phyloP scores from a whole-genome alignment of 64 coral and sea anemone genomes.

The Montipora sp. region DNA sequence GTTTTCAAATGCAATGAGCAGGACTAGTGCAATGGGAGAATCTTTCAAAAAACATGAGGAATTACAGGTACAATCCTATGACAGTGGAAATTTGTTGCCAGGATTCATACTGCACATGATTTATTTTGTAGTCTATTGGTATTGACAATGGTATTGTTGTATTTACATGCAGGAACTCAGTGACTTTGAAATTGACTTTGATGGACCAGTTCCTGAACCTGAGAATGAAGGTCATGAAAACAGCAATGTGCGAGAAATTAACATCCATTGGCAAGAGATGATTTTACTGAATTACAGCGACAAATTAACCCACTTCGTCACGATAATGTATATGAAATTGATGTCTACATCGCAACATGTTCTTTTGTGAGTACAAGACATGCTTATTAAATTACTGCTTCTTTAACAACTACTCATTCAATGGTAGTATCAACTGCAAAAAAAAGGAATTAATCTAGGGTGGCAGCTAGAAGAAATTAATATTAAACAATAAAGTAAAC shows the following conservation, averaged over 20 bases:
- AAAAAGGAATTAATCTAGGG: no score
- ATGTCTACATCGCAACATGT: conserved; percentile 14
- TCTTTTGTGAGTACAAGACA: background rate
- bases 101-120: background rate
- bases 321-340: conserved; percentile 8
- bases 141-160: background rate
- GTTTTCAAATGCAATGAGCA: no score
- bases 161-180: conserved; percentile 1
- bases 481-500: no score
- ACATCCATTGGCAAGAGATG: background rate
- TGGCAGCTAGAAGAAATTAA: no score
- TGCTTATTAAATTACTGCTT: conserved; percentile 1
- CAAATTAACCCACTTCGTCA: conserved; percentile 18
- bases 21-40: no score
- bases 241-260: background rate
- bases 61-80: no score
- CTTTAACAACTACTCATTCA: no score
- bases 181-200: conserved; percentile 29
- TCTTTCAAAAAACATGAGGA: background rate
- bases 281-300: conserved; percentile 25
- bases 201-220: conserved; percentile 7
- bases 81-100: no score
- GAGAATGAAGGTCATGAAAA: background rate
- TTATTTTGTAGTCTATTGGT: background rate
- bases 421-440: no score